Percentiles rank a stretch among this genome's conserved stretches.
Evolutionary conservation across 53 echinoderm and acorn worm genomes (phyloP).

Genomic region (Glandiceps talaboti): DNA sequence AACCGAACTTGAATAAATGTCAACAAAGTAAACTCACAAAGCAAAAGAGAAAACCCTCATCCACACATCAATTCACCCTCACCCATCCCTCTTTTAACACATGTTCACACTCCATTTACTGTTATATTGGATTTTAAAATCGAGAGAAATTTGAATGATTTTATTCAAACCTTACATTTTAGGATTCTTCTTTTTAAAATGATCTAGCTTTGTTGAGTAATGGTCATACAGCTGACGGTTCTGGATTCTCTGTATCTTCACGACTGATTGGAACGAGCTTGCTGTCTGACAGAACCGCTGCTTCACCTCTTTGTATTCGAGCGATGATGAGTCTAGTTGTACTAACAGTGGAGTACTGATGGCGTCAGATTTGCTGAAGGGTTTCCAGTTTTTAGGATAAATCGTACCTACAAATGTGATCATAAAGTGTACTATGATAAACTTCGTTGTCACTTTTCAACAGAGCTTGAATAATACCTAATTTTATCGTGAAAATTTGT

Average conservation of each 20-base stretch:
- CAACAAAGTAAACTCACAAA: no score
- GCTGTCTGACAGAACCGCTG: background rate
- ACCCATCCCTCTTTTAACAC: no score
- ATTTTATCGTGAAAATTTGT: no score
- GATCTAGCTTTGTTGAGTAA: background rate
- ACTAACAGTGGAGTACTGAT: background rate
- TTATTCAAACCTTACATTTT: background rate
- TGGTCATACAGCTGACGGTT: background rate
- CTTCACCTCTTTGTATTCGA: background rate
- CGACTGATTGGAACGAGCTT: background rate
- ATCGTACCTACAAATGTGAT: background rate
- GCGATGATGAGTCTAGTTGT: background rate
- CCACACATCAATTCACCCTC: no score
- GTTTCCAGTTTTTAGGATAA: background rate
- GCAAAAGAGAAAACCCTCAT: no score
- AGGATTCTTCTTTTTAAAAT: no score
- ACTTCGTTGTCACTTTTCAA: no score
- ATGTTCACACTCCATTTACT: no score
- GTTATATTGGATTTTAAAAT: no score
- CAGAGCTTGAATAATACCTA: no score
- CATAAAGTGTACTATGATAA: no score
- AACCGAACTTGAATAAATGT: no score
- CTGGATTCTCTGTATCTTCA: background rate
- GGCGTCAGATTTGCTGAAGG: background rate
- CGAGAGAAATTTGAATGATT: background rate